Evolutionary conservation across 2,797 vertebrate species (phyloP).

Genomic region (Craterocephalus amniculus): DNA sequence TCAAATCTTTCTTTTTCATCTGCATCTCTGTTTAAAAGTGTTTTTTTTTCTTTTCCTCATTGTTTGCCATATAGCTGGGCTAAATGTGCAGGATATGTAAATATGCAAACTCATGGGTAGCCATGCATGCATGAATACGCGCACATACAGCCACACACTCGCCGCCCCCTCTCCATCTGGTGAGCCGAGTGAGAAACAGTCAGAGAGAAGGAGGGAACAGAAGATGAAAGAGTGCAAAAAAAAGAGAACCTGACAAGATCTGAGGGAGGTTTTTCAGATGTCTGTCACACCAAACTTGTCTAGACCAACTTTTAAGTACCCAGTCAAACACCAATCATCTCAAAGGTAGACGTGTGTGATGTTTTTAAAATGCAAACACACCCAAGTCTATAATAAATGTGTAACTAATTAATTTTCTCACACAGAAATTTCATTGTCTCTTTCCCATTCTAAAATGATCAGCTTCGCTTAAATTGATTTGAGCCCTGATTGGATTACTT

Average conservation of each 20-base stretch:
- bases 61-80: slow-evolving; percentile 4
- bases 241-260: slow-evolving; percentile 6
- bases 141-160: slow-evolving; percentile 22
- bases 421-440: neutral
- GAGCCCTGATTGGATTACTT: slow-evolving; percentile 23
- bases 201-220: slow-evolving; percentile 18
- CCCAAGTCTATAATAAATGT: neutral
- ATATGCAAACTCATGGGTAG: slow-evolving; percentile 74
- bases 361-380: neutral
- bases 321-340: slow-evolving; percentile 1
- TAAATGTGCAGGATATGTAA: slow-evolving; percentile 62
- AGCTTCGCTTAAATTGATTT: slow-evolving; percentile 18
- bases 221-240: slow-evolving; percentile 34
- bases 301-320: neutral
- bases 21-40: neutral
- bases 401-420: neutral
- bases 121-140: slow-evolving; percentile 56
- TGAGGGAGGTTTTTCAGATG: slow-evolving; percentile 1
- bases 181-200: slow-evolving; percentile 50
- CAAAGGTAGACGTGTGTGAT: neutral
- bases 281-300: slow-evolving; percentile 11
- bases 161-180: slow-evolving; percentile 76
- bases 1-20: slow-evolving; percentile 1
- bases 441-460: slow-evolving; percentile 1
- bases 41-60: neutral